Base-by-base conservation (phyloP, 2,113 vertebrate species). In the Indicator indicator region DNA sequence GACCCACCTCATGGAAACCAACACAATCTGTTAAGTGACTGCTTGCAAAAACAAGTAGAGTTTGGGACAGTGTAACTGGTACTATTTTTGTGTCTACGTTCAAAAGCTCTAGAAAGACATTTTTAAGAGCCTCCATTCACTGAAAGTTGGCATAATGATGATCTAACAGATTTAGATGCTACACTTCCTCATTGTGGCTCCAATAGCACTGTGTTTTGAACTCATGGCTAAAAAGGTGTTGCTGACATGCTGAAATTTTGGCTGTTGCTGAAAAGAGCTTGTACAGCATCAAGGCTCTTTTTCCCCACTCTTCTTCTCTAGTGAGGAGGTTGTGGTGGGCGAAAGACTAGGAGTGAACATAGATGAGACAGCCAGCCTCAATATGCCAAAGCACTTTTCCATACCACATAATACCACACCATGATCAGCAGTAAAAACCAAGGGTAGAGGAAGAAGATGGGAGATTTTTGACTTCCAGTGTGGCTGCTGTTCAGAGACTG, bases 381-480 rank as follows among this genome's bases (percentile, higher is more conserved):
- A 0, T 0, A 42, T 72, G 30, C 18, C 44, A 48, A 76, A 73
- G 44, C 38, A 21, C 28, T 88, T 73, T 93, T 93, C 50, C 48
- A 40, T 44, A 40, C 9, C 56, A 11, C 33, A 4, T 5, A 67
- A 19, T 44, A 7, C 36, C 58, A 10, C 1, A 3, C 56, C 42
- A 46, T 0, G 0, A 7, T 50, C 12, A 32, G 44, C 54, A 46
- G 32, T 21, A 11, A 68, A 87, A 68, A 14, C 16, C n/a, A 16
- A 24, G 42, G 20, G 17, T 21, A 87, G 14, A 71, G n/a, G 58
- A 75, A 55, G 40, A 28, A 60, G n/a, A 16, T 52, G 19, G 24
- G 32, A 54, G 18, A 72, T 19, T 79, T 62, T 38, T 67, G 65
- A 4, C 20, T 77, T 60, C 33, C 55, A 56, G 28, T 14, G 50